Evolutionary conservation across 2,113 vertebrate genomes (phyloP).

Genomic region (Mola mola): DNA sequence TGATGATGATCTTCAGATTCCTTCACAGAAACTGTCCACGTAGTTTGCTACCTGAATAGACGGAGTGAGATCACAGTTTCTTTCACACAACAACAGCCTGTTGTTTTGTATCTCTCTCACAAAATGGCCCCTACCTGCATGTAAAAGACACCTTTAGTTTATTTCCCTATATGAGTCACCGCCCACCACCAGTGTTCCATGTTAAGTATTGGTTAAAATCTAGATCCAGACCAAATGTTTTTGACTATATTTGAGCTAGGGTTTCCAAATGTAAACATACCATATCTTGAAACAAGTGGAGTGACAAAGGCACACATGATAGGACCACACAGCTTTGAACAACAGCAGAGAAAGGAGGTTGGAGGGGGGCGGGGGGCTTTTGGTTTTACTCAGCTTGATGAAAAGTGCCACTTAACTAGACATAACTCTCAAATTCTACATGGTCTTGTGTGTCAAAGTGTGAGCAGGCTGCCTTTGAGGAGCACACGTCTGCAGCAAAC

Average conservation of each 20-base stretch:
- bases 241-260: not conserved
- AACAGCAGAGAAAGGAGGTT: slow-evolving; percentile 9
- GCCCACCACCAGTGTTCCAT: not conserved
- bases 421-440: slow-evolving; percentile 2
- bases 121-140: slow-evolving; percentile 45
- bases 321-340: slow-evolving; percentile 78
- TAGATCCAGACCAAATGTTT: slow-evolving; percentile 11
- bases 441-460: no score
- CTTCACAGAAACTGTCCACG: slow-evolving; percentile 70
- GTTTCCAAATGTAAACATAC: slow-evolving; percentile 78
- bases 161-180: slow-evolving; percentile 17
- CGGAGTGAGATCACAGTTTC: slow-evolving; percentile 80
- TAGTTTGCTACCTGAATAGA: slow-evolving; percentile 80
- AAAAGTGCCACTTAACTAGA: slow-evolving; percentile 68
- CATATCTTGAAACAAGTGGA: slow-evolving; percentile 75
- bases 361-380: slow-evolving; percentile 55
- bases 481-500: no score
- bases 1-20: slow-evolving; percentile 60
- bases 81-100: slow-evolving; percentile 48
- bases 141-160: slow-evolving; percentile 50
- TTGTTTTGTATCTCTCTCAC: slow-evolving; percentile 59
- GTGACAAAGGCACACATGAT: slow-evolving; percentile 86
- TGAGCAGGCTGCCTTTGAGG: no score
- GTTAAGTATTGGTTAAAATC: not conserved
- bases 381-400: slow-evolving; percentile 80